These are phyloP conservation scores for Bombus vancouverensis DNA, from an alignment of 1,140 invertebrate genomes.

Conservation along the genomic window DNA sequence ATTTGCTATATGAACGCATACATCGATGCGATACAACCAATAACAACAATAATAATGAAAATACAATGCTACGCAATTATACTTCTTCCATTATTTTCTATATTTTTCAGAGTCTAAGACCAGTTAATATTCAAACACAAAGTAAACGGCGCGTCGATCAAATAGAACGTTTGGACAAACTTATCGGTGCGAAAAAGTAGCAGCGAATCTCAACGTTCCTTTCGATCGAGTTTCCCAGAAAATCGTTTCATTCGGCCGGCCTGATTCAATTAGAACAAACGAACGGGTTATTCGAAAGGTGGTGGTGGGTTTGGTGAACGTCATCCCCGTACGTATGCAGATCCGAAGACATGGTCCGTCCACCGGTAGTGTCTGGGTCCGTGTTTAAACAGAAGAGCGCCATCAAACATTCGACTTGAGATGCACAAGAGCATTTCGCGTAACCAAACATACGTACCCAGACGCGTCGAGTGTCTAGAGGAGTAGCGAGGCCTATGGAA, in stretches of 20 bases:
- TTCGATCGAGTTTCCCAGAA: no score
- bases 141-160: no score
- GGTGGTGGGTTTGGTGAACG: neutral
- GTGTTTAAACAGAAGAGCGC: constrained; percentile 69
- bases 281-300: neutral
- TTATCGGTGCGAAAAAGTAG: neutral
- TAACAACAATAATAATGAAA: no score
- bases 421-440: constrained; percentile 69
- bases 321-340: constrained; percentile 55
- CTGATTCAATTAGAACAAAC: constrained; percentile 7
- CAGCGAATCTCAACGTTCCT: neutral
- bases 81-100: no score
- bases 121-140: neutral
- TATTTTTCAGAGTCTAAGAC: no score
- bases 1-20: neutral
- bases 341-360: constrained; percentile 49
- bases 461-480: constrained; percentile 50
- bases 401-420: constrained; percentile 71
- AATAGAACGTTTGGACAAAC: neutral
- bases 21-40: no score
- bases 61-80: no score
- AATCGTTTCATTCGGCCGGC: neutral
- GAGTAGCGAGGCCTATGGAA: constrained; percentile 11
- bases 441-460: constrained; percentile 71
- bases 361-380: constrained; percentile 54